Evolutionary conservation across 2,113 vertebrate genomes (phyloP).

Genomic region (Gavia stellata): DNA sequence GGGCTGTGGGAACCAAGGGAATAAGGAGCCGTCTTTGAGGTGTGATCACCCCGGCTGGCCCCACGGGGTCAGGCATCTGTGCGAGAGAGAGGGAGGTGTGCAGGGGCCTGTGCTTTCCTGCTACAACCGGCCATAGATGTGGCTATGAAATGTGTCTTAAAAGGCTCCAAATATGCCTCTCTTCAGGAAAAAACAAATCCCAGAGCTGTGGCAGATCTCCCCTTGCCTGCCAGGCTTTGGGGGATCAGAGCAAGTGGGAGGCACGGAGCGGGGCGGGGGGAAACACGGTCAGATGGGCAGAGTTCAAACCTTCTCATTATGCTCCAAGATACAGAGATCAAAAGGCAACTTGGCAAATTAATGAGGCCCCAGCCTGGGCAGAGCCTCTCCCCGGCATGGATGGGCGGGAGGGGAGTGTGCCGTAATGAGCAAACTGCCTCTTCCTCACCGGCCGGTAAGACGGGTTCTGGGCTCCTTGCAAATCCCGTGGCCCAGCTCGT

Average conservation of each 20-base stretch:
- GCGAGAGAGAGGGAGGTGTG: neutral
- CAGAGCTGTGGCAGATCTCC: neutral
- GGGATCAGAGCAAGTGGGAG: neutral
- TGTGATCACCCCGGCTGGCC: neutral
- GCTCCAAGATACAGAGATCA: conserved; percentile 30
- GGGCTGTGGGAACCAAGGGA: neutral
- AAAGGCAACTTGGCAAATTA: conserved; percentile 22
- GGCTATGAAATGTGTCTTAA: neutral
- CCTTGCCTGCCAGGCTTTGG: neutral
- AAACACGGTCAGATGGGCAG: too few species aligned
- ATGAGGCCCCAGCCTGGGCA: neutral
- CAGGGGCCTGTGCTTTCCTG: neutral
- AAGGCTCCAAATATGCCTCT: neutral
- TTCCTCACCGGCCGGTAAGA: conserved; percentile 42
- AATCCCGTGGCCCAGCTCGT: neutral
- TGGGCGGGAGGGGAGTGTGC: neutral
- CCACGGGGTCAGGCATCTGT: neutral
- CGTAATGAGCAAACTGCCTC: neutral
- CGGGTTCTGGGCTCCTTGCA: conserved; percentile 30
- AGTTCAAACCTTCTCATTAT: conserved; percentile 38
- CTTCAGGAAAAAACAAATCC: neutral
- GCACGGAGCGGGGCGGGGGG: neutral
- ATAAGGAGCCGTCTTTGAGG: neutral
- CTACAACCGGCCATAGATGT: neutral
- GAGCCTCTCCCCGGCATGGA: neutral